Evolutionary conservation across 2,888 invertebrate genomes (phyloP).

Genomic region (Zeuzera pyrina): DNA sequence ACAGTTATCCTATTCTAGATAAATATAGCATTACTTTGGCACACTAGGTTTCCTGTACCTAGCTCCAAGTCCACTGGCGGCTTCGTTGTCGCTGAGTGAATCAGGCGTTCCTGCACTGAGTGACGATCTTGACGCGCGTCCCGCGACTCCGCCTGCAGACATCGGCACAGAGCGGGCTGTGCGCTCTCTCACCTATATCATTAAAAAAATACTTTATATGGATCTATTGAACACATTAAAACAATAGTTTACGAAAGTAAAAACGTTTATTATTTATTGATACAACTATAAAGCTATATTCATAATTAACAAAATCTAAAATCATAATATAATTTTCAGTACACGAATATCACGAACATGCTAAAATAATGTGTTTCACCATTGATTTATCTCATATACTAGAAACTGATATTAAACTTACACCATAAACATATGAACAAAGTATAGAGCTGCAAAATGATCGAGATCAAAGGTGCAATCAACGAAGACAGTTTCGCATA

Average conservation of each 20-base stretch:
- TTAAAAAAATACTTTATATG: too few species aligned
- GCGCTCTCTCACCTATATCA: conserved; percentile 91
- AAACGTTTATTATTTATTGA: too few species aligned
- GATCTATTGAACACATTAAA: too few species aligned
- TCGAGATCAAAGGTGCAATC: conserved; percentile 26
- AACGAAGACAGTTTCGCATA: conserved; percentile 47
- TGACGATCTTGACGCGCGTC: conserved; percentile 82
- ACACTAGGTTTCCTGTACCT: conserved; percentile 80
- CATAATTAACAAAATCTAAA: too few species aligned
- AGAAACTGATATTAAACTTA: conserved; percentile 35
- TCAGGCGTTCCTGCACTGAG: conserved; percentile 91
- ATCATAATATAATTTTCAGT: too few species aligned
- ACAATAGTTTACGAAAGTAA: too few species aligned
- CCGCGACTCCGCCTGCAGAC: conserved; percentile 71
- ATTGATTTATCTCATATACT: conserved; percentile 27
- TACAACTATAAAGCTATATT: too few species aligned
- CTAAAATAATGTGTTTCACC: conserved; percentile 36
- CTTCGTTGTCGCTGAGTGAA: conserved; percentile 90
- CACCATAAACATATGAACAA: conserved; percentile 32
- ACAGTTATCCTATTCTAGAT: neutral
- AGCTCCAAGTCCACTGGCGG: conserved; percentile 79
- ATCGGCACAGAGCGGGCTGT: conserved; percentile 94
- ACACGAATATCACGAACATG: too few species aligned
- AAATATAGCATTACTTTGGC: conserved; percentile 38
- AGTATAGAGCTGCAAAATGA: conserved; percentile 26